Base-by-base conservation (phyloP, 2,888 invertebrate species). In the Chirona hameri region DNA sequence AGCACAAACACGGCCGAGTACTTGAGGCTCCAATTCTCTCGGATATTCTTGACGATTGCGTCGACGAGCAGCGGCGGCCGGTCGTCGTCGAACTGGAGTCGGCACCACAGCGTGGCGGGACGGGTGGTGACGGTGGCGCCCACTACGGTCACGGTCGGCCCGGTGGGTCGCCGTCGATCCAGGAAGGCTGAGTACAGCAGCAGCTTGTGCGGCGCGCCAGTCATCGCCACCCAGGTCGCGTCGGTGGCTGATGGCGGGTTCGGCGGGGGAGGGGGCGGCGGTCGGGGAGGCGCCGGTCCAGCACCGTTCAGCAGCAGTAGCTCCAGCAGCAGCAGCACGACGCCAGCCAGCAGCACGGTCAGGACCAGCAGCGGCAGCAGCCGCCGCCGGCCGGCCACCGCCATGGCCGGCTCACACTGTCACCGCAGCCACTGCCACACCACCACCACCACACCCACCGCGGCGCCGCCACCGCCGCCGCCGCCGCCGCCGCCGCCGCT, bases 21-120 rank as follows among this genome's bases (percentile, higher is more conserved):
- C 87, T 95, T 95, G 48, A 97, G 89, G 88, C 95, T 96, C 97
- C 97, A 97, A 88, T 97, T 96, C 88, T 97, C 97, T 39, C 96
- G 91, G 83, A 97, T 96, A 5, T 95, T 92, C 93, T 87, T 87
- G 57, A 88, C 88, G 69, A 83, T 83, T 9, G 83, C 85, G 55
- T 83, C 83, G 39, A 85, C 83, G 81, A 84, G 83, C 24, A 84
- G 84, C 24, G 85, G 81, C 14, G 69, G 27, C 79, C 85, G 84
- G 52, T 83, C 84, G 82, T 84, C 84, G 48, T 82, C 82, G 81
- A 84, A 84, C 84, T 84, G 84, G 79, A 84, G 84, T 29, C 84
- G 83, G 76, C 85, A 85, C 85, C 85, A 85, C 7, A 81, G 31
- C 81, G 57, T 4, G 55, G 57, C 55, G 52, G 55, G 31, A 15